Percentiles rank a stretch among this genome's conserved stretches.
These are phyloP conservation scores for Diadegma fenestrale DNA, from an alignment of 2,888 invertebrate species.

Conservation along the genomic window DNA sequence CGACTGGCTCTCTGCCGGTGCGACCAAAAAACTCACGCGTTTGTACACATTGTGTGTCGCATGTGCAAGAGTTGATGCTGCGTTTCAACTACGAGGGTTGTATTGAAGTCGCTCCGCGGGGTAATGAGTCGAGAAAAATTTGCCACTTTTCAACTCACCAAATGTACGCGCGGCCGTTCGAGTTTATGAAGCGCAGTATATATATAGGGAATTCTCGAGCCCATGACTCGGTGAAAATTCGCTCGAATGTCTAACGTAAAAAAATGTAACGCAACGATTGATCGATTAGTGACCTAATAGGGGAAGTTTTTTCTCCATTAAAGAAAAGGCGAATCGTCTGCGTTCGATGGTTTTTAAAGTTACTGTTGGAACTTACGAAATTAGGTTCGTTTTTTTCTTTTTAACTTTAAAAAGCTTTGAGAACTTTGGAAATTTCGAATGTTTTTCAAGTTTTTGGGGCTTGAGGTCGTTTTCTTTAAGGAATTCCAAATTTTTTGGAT, in stretches of 20 bases:
- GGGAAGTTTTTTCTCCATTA: conserved; percentile 4
- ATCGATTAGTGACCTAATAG: conserved; percentile 46
- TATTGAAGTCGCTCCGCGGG: conserved; percentile 54
- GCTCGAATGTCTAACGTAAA: conserved; percentile 3
- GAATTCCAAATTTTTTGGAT: background rate
- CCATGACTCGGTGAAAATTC: conserved; percentile 18
- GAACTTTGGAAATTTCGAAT: no score
- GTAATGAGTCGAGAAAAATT: conserved; percentile 74
- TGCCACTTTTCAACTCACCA: conserved; percentile 62
- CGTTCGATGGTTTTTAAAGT: background rate
- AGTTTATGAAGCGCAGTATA: background rate
- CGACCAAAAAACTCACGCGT: conserved; percentile 9
- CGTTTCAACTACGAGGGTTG: conserved; percentile 53
- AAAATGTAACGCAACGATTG: conserved; percentile 40
- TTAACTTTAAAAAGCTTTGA: background rate
- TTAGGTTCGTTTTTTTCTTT: background rate
- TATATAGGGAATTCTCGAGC: background rate
- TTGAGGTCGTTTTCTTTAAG: background rate
- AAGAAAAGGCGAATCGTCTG: background rate
- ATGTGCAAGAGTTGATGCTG: conserved; percentile 69
- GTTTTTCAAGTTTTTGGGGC: background rate
- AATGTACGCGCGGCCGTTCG: background rate
- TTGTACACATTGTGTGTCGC: conserved; percentile 10
- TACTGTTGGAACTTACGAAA: background rate
- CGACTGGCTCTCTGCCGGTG: conserved; percentile 39